Evolutionary conservation across 2,797 vertebrate genomes (phyloP), one percentile per base, ranked within the genome.

Genomic region (Arctocebus calabarensis): DNA sequence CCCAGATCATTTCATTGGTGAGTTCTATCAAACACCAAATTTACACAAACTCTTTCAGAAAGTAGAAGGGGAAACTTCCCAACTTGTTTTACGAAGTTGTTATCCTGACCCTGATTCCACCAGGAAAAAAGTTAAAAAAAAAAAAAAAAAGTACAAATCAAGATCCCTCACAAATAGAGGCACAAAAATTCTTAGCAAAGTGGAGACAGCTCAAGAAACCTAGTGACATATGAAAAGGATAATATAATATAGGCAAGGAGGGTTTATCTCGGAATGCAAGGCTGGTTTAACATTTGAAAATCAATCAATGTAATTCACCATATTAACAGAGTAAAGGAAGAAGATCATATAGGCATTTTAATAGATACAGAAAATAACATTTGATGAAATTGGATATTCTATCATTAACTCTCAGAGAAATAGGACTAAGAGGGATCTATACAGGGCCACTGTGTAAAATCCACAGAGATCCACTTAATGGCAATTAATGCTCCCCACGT

Each of bases 401-500:
- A 7, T 23, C 74, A 5, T 0, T n/a, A 57, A 22, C 11, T 32
- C 64, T 25, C 40, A 3, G 88, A 17, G 37, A 55, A 52, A 5
- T 2, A 1, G 27, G n/a, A 9, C 2, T 2, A 61, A 43, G 57
- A 17, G 71, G 14, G 92, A 62, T 40, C 57, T 3, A 7, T 0
- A 1, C 1, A 5, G 27, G 3, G 3, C 1, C 6, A 27, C n/a
- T 1, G 0, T 0, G 14, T 16, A 8, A 34, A 16, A 17, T 12
- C 17, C 2, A 0, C 0, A 20, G 48, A 34, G 0, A 1, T 10
- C 1, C 1, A 0, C 20, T 16, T 25, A 17, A 0, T 2, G 8
- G 19, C 0, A 37, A 10, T 1, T 3, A 3, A 6, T 3, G 66
- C 17, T 29, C 6, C 20, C 52, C 59, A 57, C 2, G 0, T 1